Percentiles rank a stretch among this genome's conserved stretches.
Conservation (phyloP, 2,888 invertebrate species). For the Cataglyphis albicans region DNA sequence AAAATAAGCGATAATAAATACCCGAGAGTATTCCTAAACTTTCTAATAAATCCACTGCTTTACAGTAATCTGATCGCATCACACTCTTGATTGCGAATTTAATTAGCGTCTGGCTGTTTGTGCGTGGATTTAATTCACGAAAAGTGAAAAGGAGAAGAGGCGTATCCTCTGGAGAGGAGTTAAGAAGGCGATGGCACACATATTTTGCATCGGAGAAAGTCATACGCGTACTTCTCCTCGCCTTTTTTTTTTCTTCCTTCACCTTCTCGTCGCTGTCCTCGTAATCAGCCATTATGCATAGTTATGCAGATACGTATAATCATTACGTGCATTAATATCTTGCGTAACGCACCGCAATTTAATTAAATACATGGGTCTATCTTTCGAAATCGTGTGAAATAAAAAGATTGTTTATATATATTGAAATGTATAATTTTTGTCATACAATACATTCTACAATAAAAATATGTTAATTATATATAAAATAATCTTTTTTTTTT, state of each 20-base stretch:
- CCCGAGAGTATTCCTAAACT: not conserved
- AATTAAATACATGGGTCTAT: conserved; percentile 18
- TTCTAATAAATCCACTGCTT: not conserved
- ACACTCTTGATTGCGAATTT: conserved; percentile 20
- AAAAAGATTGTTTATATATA: not conserved
- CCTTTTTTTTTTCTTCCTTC: conserved; percentile 17
- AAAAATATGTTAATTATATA: not conserved
- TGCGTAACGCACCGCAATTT: conserved; percentile 70
- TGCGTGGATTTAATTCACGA: conserved; percentile 57
- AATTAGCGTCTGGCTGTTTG: conserved; percentile 24
- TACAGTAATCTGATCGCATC: conserved; percentile 6
- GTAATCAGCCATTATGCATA: conserved; percentile 42
- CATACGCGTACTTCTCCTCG: conserved; percentile 56
- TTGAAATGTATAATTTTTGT: not conserved
- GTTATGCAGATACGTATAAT: conserved; percentile 65
- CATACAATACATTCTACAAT: not conserved
- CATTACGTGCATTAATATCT: conserved; percentile 77
- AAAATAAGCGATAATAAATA: conserved; percentile 1
- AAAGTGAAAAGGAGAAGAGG: conserved; percentile 79
- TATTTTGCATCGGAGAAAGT: conserved; percentile 82
- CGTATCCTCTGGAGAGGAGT: conserved; percentile 55
- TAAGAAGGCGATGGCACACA: conserved; percentile 77
- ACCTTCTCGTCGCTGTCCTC: conserved; percentile 27
- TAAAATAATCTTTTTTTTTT: not conserved
- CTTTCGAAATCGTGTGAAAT: not conserved